Evolutionary conservation across 1,140 invertebrate genomes (phyloP), one percentile per base, ranked within the genome.

Genomic region (Atta cephalotes): DNA sequence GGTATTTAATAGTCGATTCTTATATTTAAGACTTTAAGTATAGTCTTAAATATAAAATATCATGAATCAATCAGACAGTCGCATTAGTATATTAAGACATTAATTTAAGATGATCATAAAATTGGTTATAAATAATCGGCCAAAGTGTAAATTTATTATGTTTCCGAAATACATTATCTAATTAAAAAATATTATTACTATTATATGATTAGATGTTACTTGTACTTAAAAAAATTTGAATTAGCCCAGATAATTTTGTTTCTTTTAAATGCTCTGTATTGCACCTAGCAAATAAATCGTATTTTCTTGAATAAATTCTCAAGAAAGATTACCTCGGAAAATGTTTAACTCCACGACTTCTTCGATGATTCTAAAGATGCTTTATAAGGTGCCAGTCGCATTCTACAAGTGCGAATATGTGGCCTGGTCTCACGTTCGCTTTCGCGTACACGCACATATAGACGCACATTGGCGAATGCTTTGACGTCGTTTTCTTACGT

Each of bases 401-500:
- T 76, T 76, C 72, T 76, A 66, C 18, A 21, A 31, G 25, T 49
- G 49, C 49, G 49, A 70, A 56, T 56, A 16, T n/a, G n/a, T 39
- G 45, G 25, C 63, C n/a, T 7, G 31, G 28, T 81, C 78, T 56
- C 78, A 71, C 49, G 49, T 81, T 80, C 49, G 78, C 45, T 81
- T 81, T 81, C 39, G 31, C 31, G 66, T 49, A 63, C 25, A 63
- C 14, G 14, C 3, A 31, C 71, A 14, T 7, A 28, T 6, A 28
- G 7, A 4, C 28, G 16, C 53, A 74, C 12, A 21, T 60, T 72
- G 14, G 53, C 63, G 49, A 18, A 79, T 68, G 53, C 65, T 71
- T 68, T 65, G 78, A 65, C 66, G 66, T 45, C 65, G 49, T 81
- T 86, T 81, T 45, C 58, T 70, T 28, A 66, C 85, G 31, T 82